phyloP scores from a whole-genome alignment of 2,797 vertebrate genomes.

The Chaunax sp. region DNA sequence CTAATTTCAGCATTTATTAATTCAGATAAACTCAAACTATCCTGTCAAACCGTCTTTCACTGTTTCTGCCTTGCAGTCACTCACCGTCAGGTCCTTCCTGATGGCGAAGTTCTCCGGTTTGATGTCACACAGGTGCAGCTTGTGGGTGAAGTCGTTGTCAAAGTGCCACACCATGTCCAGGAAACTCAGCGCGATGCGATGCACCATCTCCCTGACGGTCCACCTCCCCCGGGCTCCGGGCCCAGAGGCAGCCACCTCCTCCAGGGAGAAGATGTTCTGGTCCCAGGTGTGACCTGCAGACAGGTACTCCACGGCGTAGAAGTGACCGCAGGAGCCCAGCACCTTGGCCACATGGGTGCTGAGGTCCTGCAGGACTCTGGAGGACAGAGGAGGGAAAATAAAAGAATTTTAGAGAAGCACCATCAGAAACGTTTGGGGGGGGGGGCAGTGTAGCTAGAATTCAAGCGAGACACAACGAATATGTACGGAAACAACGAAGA shows the following conservation, averaged over 20 bases:
- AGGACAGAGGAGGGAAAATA: background rate
- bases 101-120: slow-evolving; percentile 98
- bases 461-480: too few relatives aligned
- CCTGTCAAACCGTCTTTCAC: too few relatives aligned
- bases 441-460: too few relatives aligned
- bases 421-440: too few relatives aligned
- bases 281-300: slow-evolving; percentile 92
- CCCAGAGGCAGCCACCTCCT: slow-evolving; percentile 56
- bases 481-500: too few relatives aligned
- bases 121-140: slow-evolving; percentile 95
- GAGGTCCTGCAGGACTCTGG: slow-evolving; percentile 90
- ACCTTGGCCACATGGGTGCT: slow-evolving; percentile 91
- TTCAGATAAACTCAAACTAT: too few relatives aligned
- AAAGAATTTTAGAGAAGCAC: too few relatives aligned
- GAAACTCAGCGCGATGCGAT: slow-evolving; percentile 93
- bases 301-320: slow-evolving; percentile 94
- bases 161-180: slow-evolving; percentile 95
- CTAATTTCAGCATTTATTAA: too few relatives aligned
- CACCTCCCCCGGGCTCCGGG: slow-evolving; percentile 45
- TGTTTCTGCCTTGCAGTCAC: too few relatives aligned
- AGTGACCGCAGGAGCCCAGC: slow-evolving; percentile 95
- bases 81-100: slow-evolving; percentile 91
- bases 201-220: slow-evolving; percentile 79
- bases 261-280: slow-evolving; percentile 92
- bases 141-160: slow-evolving; percentile 92